Evolutionary conservation across 2,797 vertebrate species (phyloP), one percentile per base, ranked within the genome.

Genomic region (Coluber constrictor): DNA sequence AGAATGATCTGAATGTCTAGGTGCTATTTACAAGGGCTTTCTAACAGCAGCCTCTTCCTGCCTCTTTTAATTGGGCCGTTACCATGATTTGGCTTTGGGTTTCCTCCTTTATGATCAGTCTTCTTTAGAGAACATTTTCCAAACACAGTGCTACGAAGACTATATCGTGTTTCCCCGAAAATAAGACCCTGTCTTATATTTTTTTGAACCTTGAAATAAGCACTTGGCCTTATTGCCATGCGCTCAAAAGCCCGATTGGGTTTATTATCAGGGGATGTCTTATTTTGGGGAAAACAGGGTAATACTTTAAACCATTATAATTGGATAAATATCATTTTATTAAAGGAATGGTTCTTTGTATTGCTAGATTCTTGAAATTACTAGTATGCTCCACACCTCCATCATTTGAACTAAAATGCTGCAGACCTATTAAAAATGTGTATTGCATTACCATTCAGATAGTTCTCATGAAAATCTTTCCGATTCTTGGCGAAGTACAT

Each of bases 21-120:
- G 10, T 94, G 92, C 95, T 93, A 90, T 95, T 95, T 95, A 95
- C 90, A 88, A 47, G 94, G 90, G 91, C 93, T 92, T 96, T 94
- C 94, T 94, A 93, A 93, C 1, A 83, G 59, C 95, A 92, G 93
- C 89, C 93, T 61, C 95, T 96, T 61, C 95, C 96, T 89, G 56
- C n/a, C 90, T 94, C 93, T 95, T 32, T 96, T 96, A 97, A 95
- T 95, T 96, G 96, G 95, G 95, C 95, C 96, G 47, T 96, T 97
- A 97, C 96, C 59, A 27, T 57, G 96, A 96, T 97, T 95, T 97
- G 97, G 92, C 93, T 96, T 97, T 91, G 93, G 95, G 95, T 91
- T 95, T 83, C 93, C 92, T 96, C 93, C 95, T 95, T 96, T 96
- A 95, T 12, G 20, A 83, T 94, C 96, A 96, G 97, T 97, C 96